phyloP scores from a whole-genome alignment of 1,140 invertebrate genomes.

The Drosophila guanche region DNA sequence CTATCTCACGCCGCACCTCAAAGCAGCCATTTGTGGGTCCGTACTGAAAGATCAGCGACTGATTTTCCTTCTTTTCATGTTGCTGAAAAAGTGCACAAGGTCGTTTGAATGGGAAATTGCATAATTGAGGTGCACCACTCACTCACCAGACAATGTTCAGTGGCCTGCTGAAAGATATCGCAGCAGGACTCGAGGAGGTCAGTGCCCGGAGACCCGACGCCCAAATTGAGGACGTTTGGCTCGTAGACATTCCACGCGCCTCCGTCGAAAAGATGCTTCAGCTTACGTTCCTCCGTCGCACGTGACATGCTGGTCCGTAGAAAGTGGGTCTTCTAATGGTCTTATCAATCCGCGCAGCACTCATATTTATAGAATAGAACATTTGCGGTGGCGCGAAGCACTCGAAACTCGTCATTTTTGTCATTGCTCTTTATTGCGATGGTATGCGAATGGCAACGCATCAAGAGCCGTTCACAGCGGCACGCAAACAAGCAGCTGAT shows the following conservation, averaged over 20 bases:
- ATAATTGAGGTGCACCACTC: not conserved
- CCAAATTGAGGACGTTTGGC: conserved; percentile 83
- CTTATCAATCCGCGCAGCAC: conserved; percentile 23
- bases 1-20: conserved; percentile 84
- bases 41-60: conserved; percentile 86
- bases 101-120: conserved; percentile 3
- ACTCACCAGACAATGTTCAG: conserved; percentile 84
- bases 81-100: conserved; percentile 68
- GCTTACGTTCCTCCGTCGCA: conserved; percentile 30
- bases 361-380: conserved; percentile 25
- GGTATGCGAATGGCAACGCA: not conserved
- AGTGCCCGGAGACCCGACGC: conserved; percentile 85
- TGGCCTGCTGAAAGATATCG: conserved; percentile 84
- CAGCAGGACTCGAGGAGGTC: conserved; percentile 84
- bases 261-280: conserved; percentile 85
- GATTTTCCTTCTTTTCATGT: conserved; percentile 83
- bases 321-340: conserved; percentile 15
- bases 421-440: not conserved
- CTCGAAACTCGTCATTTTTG: too few species aligned
- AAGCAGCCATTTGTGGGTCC: conserved; percentile 84
- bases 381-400: not conserved
- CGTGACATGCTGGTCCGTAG: conserved; percentile 32
- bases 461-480: conserved; percentile 16
- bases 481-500: conserved; percentile 48
- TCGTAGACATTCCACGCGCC: conserved; percentile 85